phyloP scores from a whole-genome alignment of 2,113 vertebrate species.

The Pavo muticus region DNA sequence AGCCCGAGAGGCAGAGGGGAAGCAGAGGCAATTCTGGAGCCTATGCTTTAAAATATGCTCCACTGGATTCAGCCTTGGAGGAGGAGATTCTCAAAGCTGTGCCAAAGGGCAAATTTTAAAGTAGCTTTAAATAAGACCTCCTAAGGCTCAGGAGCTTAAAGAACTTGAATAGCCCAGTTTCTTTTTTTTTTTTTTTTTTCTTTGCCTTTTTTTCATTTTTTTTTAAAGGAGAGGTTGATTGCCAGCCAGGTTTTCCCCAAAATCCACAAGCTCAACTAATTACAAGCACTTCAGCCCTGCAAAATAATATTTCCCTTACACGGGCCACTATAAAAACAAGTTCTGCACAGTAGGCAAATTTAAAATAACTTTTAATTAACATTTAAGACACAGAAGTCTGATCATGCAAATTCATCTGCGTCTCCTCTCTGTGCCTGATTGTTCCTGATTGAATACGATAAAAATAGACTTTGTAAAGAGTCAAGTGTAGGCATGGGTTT shows the following conservation, averaged over 20 bases:
- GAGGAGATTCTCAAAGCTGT: constrained; percentile 49
- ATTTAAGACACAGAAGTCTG: constrained; percentile 71
- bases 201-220: not conserved
- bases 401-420: constrained; percentile 65
- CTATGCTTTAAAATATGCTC: constrained; percentile 23
- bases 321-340: constrained; percentile 67
- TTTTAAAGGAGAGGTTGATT: constrained; percentile 48
- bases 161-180: constrained; percentile 52
- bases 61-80: not conserved
- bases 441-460: constrained; percentile 76
- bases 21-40: not conserved
- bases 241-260: constrained; percentile 38
- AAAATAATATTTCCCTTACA: constrained; percentile 65
- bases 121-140: constrained; percentile 73
- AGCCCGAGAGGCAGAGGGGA: rapidly evolving
- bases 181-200: not conserved
- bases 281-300: constrained; percentile 48
- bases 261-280: constrained; percentile 57
- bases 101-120: constrained; percentile 75
- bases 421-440: constrained; percentile 70
- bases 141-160: constrained; percentile 68
- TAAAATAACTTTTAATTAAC: constrained; percentile 75
- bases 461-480: constrained; percentile 69
- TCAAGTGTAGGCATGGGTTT: constrained; percentile 34
- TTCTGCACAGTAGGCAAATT: constrained; percentile 65